A percentile compares a stretch with the other conserved stretches of the same genome.
These are phyloP conservation scores for Phenganax subtilis DNA, from an alignment of 92 coral and sea anemone genomes.

Conservation along the genomic window DNA sequence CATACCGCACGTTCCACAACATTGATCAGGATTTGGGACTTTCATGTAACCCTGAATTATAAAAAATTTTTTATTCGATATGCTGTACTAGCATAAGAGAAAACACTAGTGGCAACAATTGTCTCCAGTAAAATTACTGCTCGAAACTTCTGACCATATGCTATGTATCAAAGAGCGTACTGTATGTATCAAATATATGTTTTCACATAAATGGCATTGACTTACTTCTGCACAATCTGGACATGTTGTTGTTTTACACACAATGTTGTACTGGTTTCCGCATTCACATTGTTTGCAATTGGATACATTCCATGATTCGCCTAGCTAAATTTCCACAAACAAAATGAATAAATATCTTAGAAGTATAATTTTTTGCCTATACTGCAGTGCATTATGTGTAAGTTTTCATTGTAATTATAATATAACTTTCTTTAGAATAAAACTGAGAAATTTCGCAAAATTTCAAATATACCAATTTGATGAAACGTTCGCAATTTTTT, in stretches of 20 bases:
- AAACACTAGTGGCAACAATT: too few species aligned
- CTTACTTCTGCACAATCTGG: constrained; percentile 59
- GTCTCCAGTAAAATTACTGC: too few species aligned
- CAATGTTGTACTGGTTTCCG: background rate
- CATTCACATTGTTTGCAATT: constrained; percentile 6
- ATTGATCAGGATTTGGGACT: background rate
- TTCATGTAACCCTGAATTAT: background rate
- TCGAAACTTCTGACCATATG: too few species aligned
- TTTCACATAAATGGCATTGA: constrained; percentile 49
- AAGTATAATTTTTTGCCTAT: background rate
- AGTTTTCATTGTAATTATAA: too few species aligned
- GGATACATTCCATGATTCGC: constrained; percentile 14
- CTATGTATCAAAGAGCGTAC: too few species aligned
- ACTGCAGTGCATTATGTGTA: background rate
- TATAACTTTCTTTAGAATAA: too few species aligned
- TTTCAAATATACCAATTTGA: too few species aligned
- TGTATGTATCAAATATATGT: too few species aligned
- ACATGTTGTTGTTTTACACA: constrained; percentile 35
- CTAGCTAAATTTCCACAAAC: background rate
- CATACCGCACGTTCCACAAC: background rate
- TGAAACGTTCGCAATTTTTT: too few species aligned
- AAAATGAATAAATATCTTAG: background rate
- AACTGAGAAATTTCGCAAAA: too few species aligned
- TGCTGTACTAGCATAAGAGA: too few species aligned
- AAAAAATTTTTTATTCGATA: background rate